These are phyloP conservation scores for Pseudopleuronectes americanus DNA, from an alignment of 2,797 vertebrate genomes.

Conservation along the genomic window DNA sequence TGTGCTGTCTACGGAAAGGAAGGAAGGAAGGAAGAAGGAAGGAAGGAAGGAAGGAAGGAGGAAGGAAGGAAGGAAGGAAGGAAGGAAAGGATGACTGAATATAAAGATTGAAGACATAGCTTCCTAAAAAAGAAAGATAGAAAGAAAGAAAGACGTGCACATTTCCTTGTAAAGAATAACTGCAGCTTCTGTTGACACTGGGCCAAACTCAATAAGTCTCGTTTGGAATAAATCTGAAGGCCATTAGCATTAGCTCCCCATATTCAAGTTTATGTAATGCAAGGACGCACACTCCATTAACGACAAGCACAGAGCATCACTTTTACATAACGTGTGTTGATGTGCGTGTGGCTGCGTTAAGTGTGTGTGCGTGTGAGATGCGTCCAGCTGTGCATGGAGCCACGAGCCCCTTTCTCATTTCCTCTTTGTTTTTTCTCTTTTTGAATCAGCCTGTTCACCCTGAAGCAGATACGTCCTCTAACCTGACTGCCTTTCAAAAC, in stretches of 20 bases:
- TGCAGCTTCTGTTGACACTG: neutral
- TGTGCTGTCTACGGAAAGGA: too few species aligned
- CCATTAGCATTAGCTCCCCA: conserved; percentile 13
- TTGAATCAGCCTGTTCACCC: neutral
- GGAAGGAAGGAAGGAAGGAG: too few species aligned
- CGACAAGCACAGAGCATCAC: conserved; percentile 31
- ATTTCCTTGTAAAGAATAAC: neutral
- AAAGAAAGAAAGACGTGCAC: too few species aligned
- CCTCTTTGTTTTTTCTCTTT: conserved; percentile 17
- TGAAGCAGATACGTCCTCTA: neutral
- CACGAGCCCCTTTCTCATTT: conserved; percentile 31
- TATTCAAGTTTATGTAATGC: conserved; percentile 44
- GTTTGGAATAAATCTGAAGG: conserved; percentile 5
- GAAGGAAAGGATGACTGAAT: too few species aligned
- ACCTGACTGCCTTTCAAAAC: neutral
- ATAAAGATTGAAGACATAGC: too few species aligned
- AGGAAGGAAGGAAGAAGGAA: too few species aligned
- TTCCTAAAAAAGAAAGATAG: too few species aligned
- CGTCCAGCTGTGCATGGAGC: conserved; percentile 21
- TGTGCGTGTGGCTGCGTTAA: neutral
- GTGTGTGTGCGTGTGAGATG: neutral
- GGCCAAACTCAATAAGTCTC: neutral
- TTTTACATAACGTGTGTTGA: conserved; percentile 38
- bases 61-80: too few species aligned
- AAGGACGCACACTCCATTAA: conserved; percentile 30